Conservation (phyloP, 1,140 invertebrate genomes). For the Neodiprion lecontei region DNA sequence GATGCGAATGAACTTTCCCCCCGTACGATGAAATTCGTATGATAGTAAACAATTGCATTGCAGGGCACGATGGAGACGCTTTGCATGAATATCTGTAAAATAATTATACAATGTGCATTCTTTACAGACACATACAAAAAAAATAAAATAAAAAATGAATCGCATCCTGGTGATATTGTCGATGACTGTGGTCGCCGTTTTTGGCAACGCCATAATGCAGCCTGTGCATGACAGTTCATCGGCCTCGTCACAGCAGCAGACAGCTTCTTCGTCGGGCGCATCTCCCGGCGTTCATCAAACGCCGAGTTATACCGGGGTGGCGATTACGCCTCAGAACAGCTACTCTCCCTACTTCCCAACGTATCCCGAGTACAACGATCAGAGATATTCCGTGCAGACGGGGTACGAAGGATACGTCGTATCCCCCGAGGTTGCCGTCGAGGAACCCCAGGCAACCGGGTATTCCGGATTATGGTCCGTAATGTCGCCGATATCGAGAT, state of each 20-base stretch:
- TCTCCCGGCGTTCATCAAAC: neutral
- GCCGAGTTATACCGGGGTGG: neutral
- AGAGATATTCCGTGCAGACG: conserved; percentile 45
- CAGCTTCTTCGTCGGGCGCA: neutral
- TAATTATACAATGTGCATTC: no score
- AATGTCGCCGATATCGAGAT: conserved; percentile 31
- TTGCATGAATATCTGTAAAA: no score
- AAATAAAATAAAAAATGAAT: conserved; percentile 21
- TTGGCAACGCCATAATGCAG: conserved; percentile 16
- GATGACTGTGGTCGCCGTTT: conserved; percentile 10
- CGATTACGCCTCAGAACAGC: neutral
- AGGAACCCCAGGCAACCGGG: conserved; percentile 16
- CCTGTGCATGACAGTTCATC: neutral
- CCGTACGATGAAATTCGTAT: no score
- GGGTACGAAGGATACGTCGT: conserved; percentile 56
- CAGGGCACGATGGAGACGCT: no score
- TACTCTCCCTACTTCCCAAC: conserved; percentile 24
- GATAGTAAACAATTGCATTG: no score
- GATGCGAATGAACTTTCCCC: no score
- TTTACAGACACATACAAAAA: neutral
- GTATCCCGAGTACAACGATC: conserved; percentile 31
- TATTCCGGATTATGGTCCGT: conserved; percentile 15
- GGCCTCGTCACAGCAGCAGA: neutral
- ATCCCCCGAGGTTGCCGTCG: conserved; percentile 24
- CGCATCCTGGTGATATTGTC: conserved; percentile 13